Percentiles rank a stretch among this genome's conserved stretches.
Evolutionary conservation across 1,140 invertebrate species (phyloP).

Genomic region (Ericerus pela): DNA sequence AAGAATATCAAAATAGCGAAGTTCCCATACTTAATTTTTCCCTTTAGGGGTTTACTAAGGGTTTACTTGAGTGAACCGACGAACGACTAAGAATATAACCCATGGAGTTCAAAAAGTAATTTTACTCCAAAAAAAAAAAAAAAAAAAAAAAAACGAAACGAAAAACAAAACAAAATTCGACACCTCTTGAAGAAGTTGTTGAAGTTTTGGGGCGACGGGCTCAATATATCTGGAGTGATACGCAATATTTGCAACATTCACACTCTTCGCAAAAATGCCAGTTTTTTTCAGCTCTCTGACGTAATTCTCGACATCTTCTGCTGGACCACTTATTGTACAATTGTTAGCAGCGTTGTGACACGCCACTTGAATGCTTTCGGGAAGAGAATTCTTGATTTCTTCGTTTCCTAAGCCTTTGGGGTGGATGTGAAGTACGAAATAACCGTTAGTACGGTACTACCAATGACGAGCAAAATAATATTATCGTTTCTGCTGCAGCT

Average conservation of each 20-base stretch:
- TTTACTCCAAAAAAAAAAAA: too few species aligned
- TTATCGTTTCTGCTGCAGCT: too few species aligned
- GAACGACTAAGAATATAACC: too few species aligned
- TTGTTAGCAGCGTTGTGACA: conserved; percentile 55
- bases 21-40: too few species aligned
- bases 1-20: too few species aligned
- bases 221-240: conserved; percentile 67
- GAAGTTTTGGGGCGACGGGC: conserved; percentile 47
- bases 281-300: conserved; percentile 38
- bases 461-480: too few species aligned
- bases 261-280: conserved; percentile 59
- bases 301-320: conserved; percentile 33
- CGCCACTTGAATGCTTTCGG: conserved; percentile 45
- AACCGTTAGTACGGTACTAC: too few species aligned
- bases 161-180: neutral
- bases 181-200: conserved; percentile 31
- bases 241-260: conserved; percentile 51
- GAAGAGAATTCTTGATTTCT: conserved; percentile 41
- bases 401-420: conserved; percentile 41
- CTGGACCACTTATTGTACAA: conserved; percentile 53
- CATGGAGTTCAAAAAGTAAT: too few species aligned
- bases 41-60: too few species aligned
- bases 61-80: too few species aligned
- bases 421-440: too few species aligned
- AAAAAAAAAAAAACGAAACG: too few species aligned